phyloP scores from a whole-genome alignment of 2,797 vertebrate species.

The Lateolabrax maculatus region DNA sequence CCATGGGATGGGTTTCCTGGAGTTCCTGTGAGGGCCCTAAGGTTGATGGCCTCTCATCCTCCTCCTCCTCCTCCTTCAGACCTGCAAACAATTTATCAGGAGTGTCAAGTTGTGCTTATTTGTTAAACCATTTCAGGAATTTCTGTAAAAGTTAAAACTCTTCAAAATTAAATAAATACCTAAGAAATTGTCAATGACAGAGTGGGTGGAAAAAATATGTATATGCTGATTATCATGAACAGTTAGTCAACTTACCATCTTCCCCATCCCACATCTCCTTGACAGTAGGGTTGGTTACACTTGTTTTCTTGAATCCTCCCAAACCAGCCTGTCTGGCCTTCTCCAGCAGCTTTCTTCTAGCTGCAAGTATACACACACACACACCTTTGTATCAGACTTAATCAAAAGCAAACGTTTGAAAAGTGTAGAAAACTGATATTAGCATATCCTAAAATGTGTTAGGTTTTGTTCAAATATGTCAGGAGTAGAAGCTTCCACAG shows the following conservation, averaged over 20 bases:
- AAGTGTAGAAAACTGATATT: not conserved
- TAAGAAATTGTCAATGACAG: not conserved
- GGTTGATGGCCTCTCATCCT: constrained; percentile 85
- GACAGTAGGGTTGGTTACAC: constrained; percentile 77
- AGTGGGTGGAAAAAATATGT: not conserved
- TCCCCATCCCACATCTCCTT: constrained; percentile 93
- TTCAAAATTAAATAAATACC: not conserved
- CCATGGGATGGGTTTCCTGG: constrained; percentile 77
- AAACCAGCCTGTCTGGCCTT: constrained; percentile 82
- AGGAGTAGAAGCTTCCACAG: not conserved
- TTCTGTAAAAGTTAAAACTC: not conserved
- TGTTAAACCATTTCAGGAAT: not conserved
- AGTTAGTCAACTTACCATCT: constrained; percentile 82
- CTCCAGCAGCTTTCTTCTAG: constrained; percentile 82
- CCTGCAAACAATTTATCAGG: constrained; percentile 77
- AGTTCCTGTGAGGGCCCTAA: constrained; percentile 82
- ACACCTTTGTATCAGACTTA: constrained; percentile 26
- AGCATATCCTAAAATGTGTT: not conserved
- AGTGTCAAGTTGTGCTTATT: constrained; percentile 5
- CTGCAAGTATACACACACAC: constrained; percentile 68
- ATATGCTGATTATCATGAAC: not conserved
- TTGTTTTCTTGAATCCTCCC: constrained; percentile 84
- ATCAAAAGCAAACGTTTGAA: constrained; percentile 24
- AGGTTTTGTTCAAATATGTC: not conserved
- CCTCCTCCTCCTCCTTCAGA: constrained; percentile 82